Conservation (phyloP, 2,888 invertebrate genomes). For the Melieria picta region DNA sequence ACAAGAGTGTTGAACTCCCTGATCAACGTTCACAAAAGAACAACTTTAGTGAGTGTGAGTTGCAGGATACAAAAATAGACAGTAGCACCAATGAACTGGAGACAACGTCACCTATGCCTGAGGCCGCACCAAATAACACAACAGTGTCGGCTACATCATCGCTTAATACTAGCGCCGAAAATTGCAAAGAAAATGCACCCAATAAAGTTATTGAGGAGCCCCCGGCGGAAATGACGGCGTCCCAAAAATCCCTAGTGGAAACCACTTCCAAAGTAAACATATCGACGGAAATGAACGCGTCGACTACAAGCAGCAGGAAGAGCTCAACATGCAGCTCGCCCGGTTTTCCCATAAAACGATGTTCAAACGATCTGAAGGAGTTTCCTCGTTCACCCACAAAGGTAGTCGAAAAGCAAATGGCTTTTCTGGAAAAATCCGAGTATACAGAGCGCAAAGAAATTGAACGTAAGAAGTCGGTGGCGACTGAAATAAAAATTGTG, state of each 20-base stretch:
- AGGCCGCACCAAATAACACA: slow-evolving; percentile 7
- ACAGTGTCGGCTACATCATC: slow-evolving; percentile 11
- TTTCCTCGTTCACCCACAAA: slow-evolving; percentile 55
- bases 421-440: slow-evolving; percentile 52
- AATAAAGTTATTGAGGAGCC: neutral
- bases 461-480: slow-evolving; percentile 7
- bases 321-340: slow-evolving; percentile 48
- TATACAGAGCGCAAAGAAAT: slow-evolving; percentile 34
- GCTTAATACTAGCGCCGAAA: slow-evolving; percentile 13
- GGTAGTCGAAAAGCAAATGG: slow-evolving; percentile 37
- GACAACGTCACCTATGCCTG: neutral
- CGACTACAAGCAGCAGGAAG: slow-evolving; percentile 32
- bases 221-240: neutral
- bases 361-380: slow-evolving; percentile 36
- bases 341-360: slow-evolving; percentile 49
- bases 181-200: neutral
- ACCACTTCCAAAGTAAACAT: slow-evolving; percentile 32
- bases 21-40: neutral
- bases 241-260: slow-evolving; percentile 8
- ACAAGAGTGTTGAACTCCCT: slow-evolving; percentile 36
- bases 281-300: slow-evolving; percentile 35
- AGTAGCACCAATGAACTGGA: slow-evolving; percentile 21
- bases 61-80: slow-evolving; percentile 18
- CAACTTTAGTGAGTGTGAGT: slow-evolving; percentile 23
- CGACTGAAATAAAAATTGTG: slow-evolving; percentile 5